A percentile compares a stretch with the other conserved stretches of the same genome.
Evolutionary conservation across 92 coral and sea anemone genomes (phyloP).

Genomic region (Ricordea florida): DNA sequence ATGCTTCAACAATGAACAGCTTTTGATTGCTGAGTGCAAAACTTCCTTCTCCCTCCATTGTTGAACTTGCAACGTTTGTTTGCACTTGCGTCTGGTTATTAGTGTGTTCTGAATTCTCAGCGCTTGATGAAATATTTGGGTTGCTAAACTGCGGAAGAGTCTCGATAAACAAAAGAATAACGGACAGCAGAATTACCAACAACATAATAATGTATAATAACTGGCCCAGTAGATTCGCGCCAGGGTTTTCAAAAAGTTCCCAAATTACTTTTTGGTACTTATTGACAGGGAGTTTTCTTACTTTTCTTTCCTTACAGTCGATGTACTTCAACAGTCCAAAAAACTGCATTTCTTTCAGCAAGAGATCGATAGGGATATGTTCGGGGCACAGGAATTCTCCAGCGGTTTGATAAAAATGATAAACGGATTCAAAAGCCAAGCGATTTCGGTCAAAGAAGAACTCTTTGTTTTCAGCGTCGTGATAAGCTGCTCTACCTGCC

Average conservation of each 20-base stretch:
- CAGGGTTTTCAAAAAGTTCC: conserved; percentile 50
- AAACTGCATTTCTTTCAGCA: conserved; percentile 60
- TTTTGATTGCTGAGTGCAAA: background rate
- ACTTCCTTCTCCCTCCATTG: background rate
- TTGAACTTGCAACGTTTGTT: background rate
- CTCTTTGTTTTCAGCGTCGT: conserved; percentile 49
- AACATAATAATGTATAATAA: conserved; percentile 2
- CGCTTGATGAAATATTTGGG: background rate
- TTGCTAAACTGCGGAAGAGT: conserved; percentile 28
- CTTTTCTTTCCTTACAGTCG: background rate
- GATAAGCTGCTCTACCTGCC: conserved; percentile 33
- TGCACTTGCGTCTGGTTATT: background rate
- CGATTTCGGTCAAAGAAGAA: conserved; percentile 71
- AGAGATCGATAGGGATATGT: conserved; percentile 47
- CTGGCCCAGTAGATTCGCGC: conserved; percentile 12
- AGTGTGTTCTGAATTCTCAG: background rate
- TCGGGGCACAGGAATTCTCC: conserved; percentile 55
- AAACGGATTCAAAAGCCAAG: conserved; percentile 62
- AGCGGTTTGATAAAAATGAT: conserved; percentile 45
- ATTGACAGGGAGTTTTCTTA: background rate
- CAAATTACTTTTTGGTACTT: conserved; percentile 38
- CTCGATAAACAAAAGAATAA: conserved; percentile 24
- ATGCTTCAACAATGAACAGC: conserved; percentile 36
- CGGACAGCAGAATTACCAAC: conserved; percentile 8
- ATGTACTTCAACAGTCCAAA: conserved; percentile 56